Conservation (phyloP, 2,888 invertebrate genomes). For the Aleiodes leptofemur region DNA sequence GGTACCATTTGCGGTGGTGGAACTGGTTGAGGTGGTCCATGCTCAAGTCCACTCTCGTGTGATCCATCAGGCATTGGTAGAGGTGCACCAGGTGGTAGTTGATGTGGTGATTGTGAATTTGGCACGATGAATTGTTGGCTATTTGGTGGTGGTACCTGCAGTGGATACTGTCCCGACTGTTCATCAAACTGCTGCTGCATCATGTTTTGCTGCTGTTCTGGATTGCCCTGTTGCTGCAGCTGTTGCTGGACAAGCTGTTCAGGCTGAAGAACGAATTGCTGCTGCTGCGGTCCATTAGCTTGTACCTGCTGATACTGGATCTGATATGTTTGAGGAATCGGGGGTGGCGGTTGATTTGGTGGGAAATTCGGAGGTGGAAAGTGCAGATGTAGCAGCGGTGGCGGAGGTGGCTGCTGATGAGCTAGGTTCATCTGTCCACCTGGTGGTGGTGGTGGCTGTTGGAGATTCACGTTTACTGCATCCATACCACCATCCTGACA, state of each 20-base stretch:
- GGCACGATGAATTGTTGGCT: slow-evolving; percentile 68
- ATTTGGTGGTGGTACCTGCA: slow-evolving; percentile 68
- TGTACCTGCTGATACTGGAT: slow-evolving; percentile 73
- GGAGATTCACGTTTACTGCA: slow-evolving; percentile 71
- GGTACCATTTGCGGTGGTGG: slow-evolving; percentile 74
- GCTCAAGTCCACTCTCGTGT: slow-evolving; percentile 73
- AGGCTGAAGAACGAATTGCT: slow-evolving; percentile 71
- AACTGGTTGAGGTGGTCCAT: slow-evolving; percentile 76
- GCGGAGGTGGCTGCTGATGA: slow-evolving; percentile 71
- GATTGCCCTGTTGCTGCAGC: slow-evolving; percentile 62
- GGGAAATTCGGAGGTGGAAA: slow-evolving; percentile 73
- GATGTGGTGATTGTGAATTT: slow-evolving; percentile 65
- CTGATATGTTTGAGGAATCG: slow-evolving; percentile 73
- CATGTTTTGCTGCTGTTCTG: slow-evolving; percentile 68
- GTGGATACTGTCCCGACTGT: slow-evolving; percentile 66
- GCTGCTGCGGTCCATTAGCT: slow-evolving; percentile 65
- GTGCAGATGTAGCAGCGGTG: slow-evolving; percentile 70
- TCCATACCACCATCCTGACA: slow-evolving; percentile 68
- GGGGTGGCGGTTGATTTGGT: slow-evolving; percentile 73
- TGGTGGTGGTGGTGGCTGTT: slow-evolving; percentile 70
- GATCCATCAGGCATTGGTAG: slow-evolving; percentile 68
- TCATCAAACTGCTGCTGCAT: slow-evolving; percentile 68
- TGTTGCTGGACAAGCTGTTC: slow-evolving; percentile 67
- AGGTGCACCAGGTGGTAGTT: slow-evolving; percentile 40
- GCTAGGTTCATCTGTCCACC: slow-evolving; percentile 65